Evolutionary conservation across 2,113 vertebrate species (phyloP).

Genomic region (Rana temporaria): DNA sequence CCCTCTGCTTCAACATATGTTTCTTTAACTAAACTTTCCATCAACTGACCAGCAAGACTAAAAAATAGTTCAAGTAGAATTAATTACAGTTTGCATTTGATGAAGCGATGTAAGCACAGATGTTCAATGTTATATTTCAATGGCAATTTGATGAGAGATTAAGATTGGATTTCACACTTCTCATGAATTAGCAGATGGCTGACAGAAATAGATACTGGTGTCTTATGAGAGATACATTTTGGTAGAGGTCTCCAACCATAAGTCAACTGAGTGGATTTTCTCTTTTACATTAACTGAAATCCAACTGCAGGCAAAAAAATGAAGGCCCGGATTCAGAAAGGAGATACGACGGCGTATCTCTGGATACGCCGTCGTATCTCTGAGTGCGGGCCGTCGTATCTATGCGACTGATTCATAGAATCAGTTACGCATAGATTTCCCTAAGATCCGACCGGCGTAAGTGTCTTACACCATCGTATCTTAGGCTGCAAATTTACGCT

Average conservation of each 20-base stretch:
- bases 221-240: slow-evolving; percentile 33
- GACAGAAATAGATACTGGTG: slow-evolving; percentile 69
- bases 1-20: slow-evolving; percentile 41
- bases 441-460: too few species aligned
- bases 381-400: too few species aligned
- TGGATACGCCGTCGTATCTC: too few species aligned
- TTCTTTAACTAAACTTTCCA: slow-evolving; percentile 43
- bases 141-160: slow-evolving; percentile 60
- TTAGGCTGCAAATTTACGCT: too few species aligned
- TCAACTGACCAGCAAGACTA: slow-evolving; percentile 53
- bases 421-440: too few species aligned
- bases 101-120: slow-evolving; percentile 53
- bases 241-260: slow-evolving; percentile 22
- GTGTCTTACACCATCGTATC: too few species aligned
- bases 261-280: slow-evolving; percentile 27
- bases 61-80: slow-evolving; percentile 53
- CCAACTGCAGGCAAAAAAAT: background rate
- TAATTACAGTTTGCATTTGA: slow-evolving; percentile 54
- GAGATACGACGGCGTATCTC: too few species aligned
- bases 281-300: background rate
- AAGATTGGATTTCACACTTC: slow-evolving; percentile 67
- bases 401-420: too few species aligned
- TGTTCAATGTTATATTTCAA: slow-evolving; percentile 65
- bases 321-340: too few species aligned
- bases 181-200: slow-evolving; percentile 71